These are phyloP conservation scores for Drosophila ezoana DNA, from an alignment of 2,888 invertebrate species.

Conservation along the genomic window DNA sequence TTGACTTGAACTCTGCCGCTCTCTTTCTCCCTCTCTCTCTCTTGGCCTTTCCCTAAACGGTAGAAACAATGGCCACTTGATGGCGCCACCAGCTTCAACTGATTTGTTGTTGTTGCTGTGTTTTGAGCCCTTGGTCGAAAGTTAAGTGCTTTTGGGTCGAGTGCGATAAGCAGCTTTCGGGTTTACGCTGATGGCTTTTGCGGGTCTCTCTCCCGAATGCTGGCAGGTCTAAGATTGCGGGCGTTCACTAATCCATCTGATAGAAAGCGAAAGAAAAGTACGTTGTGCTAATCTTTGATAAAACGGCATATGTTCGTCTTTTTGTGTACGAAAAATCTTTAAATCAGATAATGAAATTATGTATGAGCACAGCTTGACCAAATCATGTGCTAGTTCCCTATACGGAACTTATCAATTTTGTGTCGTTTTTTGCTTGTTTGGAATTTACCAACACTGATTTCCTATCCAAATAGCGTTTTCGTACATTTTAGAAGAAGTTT, in stretches of 20 bases:
- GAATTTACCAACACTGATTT: too few relatives aligned
- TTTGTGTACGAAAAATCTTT: too few relatives aligned
- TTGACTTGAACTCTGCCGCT: neutral
- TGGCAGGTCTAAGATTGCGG: slow-evolving; percentile 17
- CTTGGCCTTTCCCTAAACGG: neutral
- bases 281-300: neutral
- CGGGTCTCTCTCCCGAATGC: slow-evolving; percentile 12
- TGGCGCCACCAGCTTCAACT: slow-evolving; percentile 47
- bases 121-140: slow-evolving; percentile 50
- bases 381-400: too few relatives aligned
- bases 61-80: slow-evolving; percentile 53
- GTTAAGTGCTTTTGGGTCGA: slow-evolving; percentile 58
- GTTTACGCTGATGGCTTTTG: slow-evolving; percentile 42
- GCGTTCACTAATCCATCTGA: slow-evolving; percentile 44
- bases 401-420: too few relatives aligned
- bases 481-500: too few relatives aligned
- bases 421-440: too few relatives aligned
- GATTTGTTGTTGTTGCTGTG: slow-evolving; percentile 23
- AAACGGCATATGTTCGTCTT: neutral
- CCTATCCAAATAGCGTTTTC: too few relatives aligned
- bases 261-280: slow-evolving; percentile 1
- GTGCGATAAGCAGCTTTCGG: slow-evolving; percentile 56
- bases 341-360: too few relatives aligned
- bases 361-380: too few relatives aligned
- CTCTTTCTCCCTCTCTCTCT: slow-evolving; percentile 1